These are phyloP conservation scores for Distichodus sexfasciatus DNA, from an alignment of 2,797 vertebrate genomes.

Conservation along the genomic window DNA sequence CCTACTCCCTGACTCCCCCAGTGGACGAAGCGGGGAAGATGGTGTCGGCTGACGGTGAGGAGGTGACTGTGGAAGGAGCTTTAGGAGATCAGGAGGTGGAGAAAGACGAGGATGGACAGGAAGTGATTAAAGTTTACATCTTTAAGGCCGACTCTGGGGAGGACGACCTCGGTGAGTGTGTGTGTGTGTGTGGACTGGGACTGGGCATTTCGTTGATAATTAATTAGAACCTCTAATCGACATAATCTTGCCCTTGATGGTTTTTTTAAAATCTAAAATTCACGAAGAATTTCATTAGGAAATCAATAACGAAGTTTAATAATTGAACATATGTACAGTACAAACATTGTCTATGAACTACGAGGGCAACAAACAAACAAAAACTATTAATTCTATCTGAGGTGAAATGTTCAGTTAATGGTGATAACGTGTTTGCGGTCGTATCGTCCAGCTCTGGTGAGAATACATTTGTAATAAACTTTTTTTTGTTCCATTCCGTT, in stretches of 20 bases:
- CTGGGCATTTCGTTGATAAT: background rate
- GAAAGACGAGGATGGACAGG: constrained; percentile 94
- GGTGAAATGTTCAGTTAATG: no score
- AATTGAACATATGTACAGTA: no score
- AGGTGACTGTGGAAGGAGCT: constrained; percentile 87
- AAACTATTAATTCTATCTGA: no score
- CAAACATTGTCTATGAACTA: no score
- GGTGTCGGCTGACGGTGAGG: constrained; percentile 89
- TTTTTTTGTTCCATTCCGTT: background rate
- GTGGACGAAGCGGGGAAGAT: constrained; percentile 98
- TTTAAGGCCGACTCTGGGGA: constrained; percentile 98
- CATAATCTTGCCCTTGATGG: no score
- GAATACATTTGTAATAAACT: no score
- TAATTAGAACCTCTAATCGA: background rate
- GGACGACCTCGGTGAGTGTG: constrained; percentile 89
- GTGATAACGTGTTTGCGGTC: no score
- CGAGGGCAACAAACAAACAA: no score
- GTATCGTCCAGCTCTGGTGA: no score
- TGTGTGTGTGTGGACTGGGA: background rate
- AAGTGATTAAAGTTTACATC: constrained; percentile 99
- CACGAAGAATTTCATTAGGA: no score
- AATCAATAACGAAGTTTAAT: no score
- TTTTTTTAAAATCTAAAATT: no score
- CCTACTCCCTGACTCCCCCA: constrained; percentile 47
- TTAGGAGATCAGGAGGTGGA: constrained; percentile 83